Base-by-base conservation (phyloP, 2,888 invertebrate genomes). In the Lymantria monacha region DNA sequence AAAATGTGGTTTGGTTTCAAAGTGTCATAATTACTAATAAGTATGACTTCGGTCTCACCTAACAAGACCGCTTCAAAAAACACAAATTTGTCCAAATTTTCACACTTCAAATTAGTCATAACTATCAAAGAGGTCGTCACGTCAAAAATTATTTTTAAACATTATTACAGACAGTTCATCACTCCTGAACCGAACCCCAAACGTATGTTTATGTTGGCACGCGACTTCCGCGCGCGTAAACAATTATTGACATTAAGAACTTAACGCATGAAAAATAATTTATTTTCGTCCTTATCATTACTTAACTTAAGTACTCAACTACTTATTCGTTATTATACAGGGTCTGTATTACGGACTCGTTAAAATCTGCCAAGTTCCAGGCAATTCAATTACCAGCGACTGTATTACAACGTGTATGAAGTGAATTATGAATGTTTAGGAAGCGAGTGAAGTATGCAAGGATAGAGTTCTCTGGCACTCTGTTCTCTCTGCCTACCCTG, bases 191-290 rank as follows among this genome's bases (percentile, higher is more conserved):
- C 63, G 70, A 79, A 72, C 67, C 70, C 44, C 61, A 70, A 61
- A 66, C 70, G 60, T 63, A 75, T 81, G 76, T 55, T 67, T 67
- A 68, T 46, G 44, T 52, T 58, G 72, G 83, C 85, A 85, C 85
- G 85, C 86, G 83, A 83, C 82, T 79, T 76, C 79, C 75, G 72
- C 61, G 61, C 66, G 57, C 51, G 55, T 59, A 60, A 72, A 69
- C 67, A 72, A 77, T 80, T 76, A 77, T 76, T 76, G 64, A 64
- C 57, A 71, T 73, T 70, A 62, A 55, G 53, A 59, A 51, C 44
- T 59, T 57, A 55, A 67, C 66, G 72, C 69, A 67, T 71, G 63
- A 72, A 72, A 63, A 60, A 22, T 61, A 22, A 22, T 22, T 22
- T 22, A 22, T 22, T 22, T 22, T 22, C n/a, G 22, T 22, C 22